These are phyloP conservation scores for Sturnus vulgaris DNA, from an alignment of 2,113 vertebrate species.

Conservation along the genomic window DNA sequence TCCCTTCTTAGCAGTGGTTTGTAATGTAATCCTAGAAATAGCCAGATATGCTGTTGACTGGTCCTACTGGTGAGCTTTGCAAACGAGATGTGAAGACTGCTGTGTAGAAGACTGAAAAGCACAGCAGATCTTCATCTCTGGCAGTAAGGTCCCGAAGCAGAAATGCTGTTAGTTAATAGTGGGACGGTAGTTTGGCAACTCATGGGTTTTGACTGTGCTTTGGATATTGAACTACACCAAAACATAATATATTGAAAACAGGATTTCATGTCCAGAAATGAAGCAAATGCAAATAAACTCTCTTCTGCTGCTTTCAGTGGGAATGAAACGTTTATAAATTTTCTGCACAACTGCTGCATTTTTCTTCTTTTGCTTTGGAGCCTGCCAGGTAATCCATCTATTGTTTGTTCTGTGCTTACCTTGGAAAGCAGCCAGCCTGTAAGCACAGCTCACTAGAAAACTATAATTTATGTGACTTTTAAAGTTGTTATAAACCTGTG, in stretches of 20 bases:
- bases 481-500: not conserved
- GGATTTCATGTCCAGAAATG: not conserved
- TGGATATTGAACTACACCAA: not conserved
- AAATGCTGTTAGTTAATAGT: not conserved
- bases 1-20: not conserved
- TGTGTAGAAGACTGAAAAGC: not conserved
- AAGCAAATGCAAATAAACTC: not conserved
- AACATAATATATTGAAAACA: not conserved
- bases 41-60: not conserved
- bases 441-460: not conserved
- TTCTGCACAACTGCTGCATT: not conserved
- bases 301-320: not conserved
- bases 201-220: not conserved
- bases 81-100: not conserved
- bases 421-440: conserved; percentile 4
- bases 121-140: not conserved
- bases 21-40: not conserved
- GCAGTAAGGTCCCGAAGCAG: not conserved
- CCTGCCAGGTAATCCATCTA: not conserved
- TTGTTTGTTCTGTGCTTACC: not conserved
- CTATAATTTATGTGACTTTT: not conserved
- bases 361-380: not conserved
- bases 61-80: not conserved
- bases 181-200: not conserved
- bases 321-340: not conserved